A percentile compares a stretch with the other conserved stretches of the same genome.
phyloP scores from a whole-genome alignment of 1,140 invertebrate genomes.

The Rhizoglyphus robini region DNA sequence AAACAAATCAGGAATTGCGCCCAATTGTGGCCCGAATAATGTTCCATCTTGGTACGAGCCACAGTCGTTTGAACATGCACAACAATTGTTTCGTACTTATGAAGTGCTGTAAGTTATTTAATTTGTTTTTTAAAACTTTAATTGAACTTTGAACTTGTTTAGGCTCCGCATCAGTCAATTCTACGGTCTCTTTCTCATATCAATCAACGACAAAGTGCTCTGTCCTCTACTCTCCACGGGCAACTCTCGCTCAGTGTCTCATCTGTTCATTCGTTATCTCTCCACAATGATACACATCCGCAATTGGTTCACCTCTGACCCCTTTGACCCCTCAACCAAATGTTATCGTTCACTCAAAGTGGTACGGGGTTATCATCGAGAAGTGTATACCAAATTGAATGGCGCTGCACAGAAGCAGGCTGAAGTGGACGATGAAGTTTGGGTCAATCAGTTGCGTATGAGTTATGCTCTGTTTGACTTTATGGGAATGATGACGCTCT shows the following conservation, averaged over 20 bases:
- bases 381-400: constrained; percentile 18
- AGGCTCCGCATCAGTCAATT: constrained; percentile 1
- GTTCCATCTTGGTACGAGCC: not conserved
- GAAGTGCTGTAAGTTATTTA: not conserved
- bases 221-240: not conserved
- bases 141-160: not conserved
- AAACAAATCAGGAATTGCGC: too few relatives aligned
- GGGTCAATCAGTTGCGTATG: constrained; percentile 15
- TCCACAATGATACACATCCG: constrained; percentile 17
- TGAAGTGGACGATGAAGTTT: not conserved
- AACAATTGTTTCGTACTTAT: not conserved
- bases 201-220: not conserved
- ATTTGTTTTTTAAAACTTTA: not conserved
- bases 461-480: constrained; percentile 27
- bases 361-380: constrained; percentile 11
- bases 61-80: not conserved
- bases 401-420: not conserved
- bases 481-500: constrained; percentile 29
- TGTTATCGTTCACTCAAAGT: not conserved
- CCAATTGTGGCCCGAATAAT: too few relatives aligned
- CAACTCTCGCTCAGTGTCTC: constrained; percentile 6
- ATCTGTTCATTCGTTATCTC: constrained; percentile 17
- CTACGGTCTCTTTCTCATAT: constrained; percentile 2
- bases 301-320: constrained; percentile 11
- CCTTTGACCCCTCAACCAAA: constrained; percentile 10